A percentile compares a stretch with the other conserved stretches of the same genome.
These are phyloP conservation scores for Catonia carolina DNA, from an alignment of 2,888 invertebrate species.

Conservation along the genomic window DNA sequence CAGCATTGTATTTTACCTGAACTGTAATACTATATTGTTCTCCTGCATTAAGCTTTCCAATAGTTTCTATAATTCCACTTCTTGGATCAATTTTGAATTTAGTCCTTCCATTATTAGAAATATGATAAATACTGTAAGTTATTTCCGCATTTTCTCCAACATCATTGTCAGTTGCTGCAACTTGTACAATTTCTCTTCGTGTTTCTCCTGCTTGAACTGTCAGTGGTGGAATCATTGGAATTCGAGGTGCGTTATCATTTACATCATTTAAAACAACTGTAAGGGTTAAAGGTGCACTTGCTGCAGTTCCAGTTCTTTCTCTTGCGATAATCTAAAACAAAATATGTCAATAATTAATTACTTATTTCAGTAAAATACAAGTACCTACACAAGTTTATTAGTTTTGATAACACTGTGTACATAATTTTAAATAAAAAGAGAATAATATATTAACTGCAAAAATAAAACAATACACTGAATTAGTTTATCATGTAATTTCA, in stretches of 20 bases:
- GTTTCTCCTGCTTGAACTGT: slow-evolving; percentile 72
- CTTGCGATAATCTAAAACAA: slow-evolving; percentile 64
- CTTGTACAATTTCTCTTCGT: slow-evolving; percentile 60
- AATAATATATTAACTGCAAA: too few relatives aligned
- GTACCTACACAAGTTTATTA: too few relatives aligned
- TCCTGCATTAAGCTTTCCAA: slow-evolving; percentile 74
- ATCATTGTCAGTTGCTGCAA: slow-evolving; percentile 73
- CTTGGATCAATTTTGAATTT: slow-evolving; percentile 77
- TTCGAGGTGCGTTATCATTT: slow-evolving; percentile 78
- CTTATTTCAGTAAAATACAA: too few relatives aligned
- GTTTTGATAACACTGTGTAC: too few relatives aligned
- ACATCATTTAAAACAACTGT: slow-evolving; percentile 71
- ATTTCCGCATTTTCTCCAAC: slow-evolving; percentile 76
- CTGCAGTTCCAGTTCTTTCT: slow-evolving; percentile 68
- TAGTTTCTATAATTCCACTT: slow-evolving; percentile 70
- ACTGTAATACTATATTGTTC: slow-evolving; percentile 86
- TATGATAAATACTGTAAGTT: slow-evolving; percentile 79
- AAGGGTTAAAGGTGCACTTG: slow-evolving; percentile 74
- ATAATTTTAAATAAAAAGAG: too few relatives aligned
- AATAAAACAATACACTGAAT: too few relatives aligned
- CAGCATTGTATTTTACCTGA: slow-evolving; percentile 56
- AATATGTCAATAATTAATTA: too few relatives aligned
- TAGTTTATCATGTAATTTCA: too few relatives aligned
- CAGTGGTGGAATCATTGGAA: slow-evolving; percentile 74
- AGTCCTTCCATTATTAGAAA: slow-evolving; percentile 81